Conservation (phyloP, 2,888 invertebrate species). For the Lithosia quadra region DNA sequence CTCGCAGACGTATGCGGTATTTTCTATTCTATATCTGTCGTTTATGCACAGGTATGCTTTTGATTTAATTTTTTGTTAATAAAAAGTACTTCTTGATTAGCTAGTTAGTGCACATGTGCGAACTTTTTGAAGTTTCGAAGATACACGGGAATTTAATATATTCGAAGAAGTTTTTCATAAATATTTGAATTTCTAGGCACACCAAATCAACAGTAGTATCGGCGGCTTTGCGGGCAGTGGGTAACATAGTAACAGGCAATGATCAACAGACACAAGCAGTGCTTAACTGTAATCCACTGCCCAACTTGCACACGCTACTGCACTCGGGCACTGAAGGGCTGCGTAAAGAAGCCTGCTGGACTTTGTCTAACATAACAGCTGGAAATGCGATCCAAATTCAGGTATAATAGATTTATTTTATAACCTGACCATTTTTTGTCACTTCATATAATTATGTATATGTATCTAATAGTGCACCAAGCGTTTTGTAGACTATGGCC, state of each 20-base stretch:
- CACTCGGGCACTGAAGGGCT: constrained; percentile 94
- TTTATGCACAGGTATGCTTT: too few species aligned
- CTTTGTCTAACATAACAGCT: constrained; percentile 98
- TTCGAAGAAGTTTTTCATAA: background rate
- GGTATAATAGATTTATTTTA: constrained; percentile 66
- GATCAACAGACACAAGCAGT: constrained; percentile 98
- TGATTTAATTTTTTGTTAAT: too few species aligned
- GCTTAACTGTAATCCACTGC: constrained; percentile 95
- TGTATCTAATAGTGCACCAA: background rate
- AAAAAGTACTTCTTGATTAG: too few species aligned
- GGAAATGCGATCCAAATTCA: constrained; percentile 98
- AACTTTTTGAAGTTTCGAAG: background rate
- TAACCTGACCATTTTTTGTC: too few species aligned
- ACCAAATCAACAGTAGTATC: constrained; percentile 94
- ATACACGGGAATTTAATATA: background rate
- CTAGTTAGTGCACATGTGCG: too few species aligned
- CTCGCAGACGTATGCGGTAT: too few species aligned
- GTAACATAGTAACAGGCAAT: constrained; percentile 99
- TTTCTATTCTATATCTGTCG: too few species aligned
- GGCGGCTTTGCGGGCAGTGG: constrained; percentile 98
- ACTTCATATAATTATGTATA: background rate
- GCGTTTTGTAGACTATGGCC: background rate
- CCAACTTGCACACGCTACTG: constrained; percentile 90
- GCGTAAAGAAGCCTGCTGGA: constrained; percentile 98
- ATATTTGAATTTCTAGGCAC: constrained; percentile 86